These are phyloP conservation scores for Ellobius talpinus DNA, from an alignment of 2,113 vertebrate genomes.

Conservation along the genomic window DNA sequence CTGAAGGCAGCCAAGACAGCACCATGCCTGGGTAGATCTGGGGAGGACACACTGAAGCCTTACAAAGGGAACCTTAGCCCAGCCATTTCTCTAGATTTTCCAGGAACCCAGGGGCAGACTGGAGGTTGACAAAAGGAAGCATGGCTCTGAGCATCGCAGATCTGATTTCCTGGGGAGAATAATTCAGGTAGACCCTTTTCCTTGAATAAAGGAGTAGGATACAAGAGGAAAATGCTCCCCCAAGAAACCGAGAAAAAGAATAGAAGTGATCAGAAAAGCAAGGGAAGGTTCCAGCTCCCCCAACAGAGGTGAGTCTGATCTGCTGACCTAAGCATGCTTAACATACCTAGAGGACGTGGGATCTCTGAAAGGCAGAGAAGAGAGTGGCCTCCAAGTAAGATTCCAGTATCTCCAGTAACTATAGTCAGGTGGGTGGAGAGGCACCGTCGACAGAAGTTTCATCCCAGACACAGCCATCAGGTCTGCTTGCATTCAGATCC, in stretches of 20 bases:
- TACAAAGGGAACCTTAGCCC: neutral
- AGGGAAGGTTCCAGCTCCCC: neutral
- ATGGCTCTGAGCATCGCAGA: neutral
- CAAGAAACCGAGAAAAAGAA: neutral
- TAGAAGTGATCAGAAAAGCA: neutral
- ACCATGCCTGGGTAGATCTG: neutral
- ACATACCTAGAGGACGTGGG: neutral
- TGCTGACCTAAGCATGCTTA: neutral
- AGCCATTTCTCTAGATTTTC: neutral
- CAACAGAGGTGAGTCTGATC: neutral
- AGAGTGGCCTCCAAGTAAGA: neutral
- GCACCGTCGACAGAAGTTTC: neutral
- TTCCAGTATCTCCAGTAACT: neutral
- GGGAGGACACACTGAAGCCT: neutral
- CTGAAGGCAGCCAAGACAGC: neutral
- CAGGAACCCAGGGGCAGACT: neutral
- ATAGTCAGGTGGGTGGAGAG: neutral
- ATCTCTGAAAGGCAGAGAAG: neutral
- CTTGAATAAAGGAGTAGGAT: neutral
- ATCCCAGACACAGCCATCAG: neutral
- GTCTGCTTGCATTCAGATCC: neutral
- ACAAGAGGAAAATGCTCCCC: neutral
- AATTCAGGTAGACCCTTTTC: neutral
- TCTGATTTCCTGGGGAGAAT: neutral
- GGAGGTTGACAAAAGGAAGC: neutral